Evolutionary conservation across 2,888 invertebrate species (phyloP).

Genomic region (Xanthorhoe designata): DNA sequence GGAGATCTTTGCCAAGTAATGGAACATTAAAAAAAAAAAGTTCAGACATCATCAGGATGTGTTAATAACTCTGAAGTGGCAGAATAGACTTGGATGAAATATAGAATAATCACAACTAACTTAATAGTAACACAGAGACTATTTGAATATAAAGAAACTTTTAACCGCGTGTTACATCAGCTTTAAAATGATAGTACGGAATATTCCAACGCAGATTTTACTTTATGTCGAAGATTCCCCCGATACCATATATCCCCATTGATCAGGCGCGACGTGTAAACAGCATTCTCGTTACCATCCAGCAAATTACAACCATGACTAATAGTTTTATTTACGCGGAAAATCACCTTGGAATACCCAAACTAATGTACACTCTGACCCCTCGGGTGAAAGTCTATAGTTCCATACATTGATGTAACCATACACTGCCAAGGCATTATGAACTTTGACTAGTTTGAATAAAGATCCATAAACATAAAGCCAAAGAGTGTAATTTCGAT

Average conservation of each 20-base stretch:
- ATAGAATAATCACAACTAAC: no score
- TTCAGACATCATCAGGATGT: no score
- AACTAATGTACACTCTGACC: slow-evolving; percentile 14
- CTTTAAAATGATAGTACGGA: no score
- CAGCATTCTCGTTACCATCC: slow-evolving; percentile 24
- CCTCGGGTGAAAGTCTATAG: slow-evolving; percentile 9
- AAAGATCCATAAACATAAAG: not conserved
- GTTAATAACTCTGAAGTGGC: no score
- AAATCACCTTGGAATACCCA: slow-evolving; percentile 5
- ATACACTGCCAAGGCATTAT: not conserved
- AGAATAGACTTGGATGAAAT: no score
- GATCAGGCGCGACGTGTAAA: slow-evolving; percentile 23
- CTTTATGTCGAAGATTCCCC: not conserved
- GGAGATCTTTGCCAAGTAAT: no score
- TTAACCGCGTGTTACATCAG: no score
- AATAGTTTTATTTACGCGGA: slow-evolving; percentile 46
- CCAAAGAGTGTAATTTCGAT: not conserved
- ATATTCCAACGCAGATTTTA: not conserved
- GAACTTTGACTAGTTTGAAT: slow-evolving; percentile 4
- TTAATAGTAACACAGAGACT: no score
- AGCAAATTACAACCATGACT: slow-evolving; percentile 42
- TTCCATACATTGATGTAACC: not conserved
- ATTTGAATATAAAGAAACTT: no score
- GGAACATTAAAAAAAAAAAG: no score
- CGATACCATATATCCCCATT: slow-evolving; percentile 11